A percentile compares a stretch with the other conserved stretches of the same genome.
These are phyloP conservation scores for Fulica atra DNA, from an alignment of 2,113 vertebrate genomes.

Conservation along the genomic window DNA sequence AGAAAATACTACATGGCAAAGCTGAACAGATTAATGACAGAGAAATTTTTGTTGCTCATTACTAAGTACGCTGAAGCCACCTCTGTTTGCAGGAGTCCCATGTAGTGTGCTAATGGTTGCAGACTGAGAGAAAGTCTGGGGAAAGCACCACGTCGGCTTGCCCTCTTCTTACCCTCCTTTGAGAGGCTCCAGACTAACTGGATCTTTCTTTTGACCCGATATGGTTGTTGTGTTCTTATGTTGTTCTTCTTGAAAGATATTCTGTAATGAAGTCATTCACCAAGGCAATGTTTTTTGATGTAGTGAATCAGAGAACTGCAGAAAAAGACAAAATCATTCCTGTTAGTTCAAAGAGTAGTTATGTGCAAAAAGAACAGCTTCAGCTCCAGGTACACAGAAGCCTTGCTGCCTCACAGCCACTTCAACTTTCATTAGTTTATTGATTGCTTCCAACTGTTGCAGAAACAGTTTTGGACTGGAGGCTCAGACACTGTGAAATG, in stretches of 20 bases:
- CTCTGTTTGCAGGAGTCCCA: neutral
- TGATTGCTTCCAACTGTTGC: conserved; percentile 43
- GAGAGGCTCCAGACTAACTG: neutral
- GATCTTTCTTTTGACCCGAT: neutral
- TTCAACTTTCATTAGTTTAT: conserved; percentile 46
- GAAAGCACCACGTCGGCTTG: neutral
- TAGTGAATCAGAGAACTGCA: neutral
- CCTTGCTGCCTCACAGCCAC: neutral
- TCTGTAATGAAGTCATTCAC: neutral
- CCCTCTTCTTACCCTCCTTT: neutral
- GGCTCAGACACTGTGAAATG: neutral
- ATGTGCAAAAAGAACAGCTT: conserved; percentile 10
- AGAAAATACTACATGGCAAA: neutral
- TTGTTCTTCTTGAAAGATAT: neutral
- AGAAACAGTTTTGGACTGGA: neutral
- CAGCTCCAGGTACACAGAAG: neutral
- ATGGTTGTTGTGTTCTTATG: neutral
- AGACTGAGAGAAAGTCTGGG: neutral
- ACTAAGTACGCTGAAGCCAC: neutral
- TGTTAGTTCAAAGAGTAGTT: conserved; percentile 11
- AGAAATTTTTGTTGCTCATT: neutral
- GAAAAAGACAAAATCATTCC: neutral
- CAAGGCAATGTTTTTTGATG: neutral
- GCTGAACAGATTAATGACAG: neutral
- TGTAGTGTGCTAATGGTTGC: neutral